Base-by-base conservation (phyloP, 2,888 invertebrate species). In the Erebia aethiops region DNA sequence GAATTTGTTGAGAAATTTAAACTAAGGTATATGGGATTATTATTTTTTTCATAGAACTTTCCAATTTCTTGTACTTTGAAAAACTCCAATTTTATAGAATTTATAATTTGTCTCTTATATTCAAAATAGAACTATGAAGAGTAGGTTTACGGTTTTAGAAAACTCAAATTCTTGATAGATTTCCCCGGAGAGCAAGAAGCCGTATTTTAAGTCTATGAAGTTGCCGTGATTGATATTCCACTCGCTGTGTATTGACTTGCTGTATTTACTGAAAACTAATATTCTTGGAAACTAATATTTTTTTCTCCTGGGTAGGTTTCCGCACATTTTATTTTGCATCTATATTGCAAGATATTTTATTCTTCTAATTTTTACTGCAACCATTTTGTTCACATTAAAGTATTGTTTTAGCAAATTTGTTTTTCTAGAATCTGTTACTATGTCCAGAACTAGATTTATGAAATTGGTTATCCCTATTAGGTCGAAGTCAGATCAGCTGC, bases 401-500 rank as follows among this genome's bases (percentile, higher is more conserved):
- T 52, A 9, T 52, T 52, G 35, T 35, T 35, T 35, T 51, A 51
- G 3, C n/a, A 52, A n/a, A 16, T 51, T n/a, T 52, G 2, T n/a
- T 13, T 7, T 57, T 57, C 21, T 11, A 14, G 13, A 21, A 26
- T 60, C 0, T 5, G 18, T 46, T 35, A 35, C 35, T 1, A 18
- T 4, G 8, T 43, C 11, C 41, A 43, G 11, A 61, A 18, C 43
- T 61, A 1, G 61, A 43, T 61, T 35, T 46, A 16, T 16, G 4
- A 35, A 64, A 52, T 54, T 65, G 21, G 54, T 62, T 49, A 49
- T 21, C 18, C 54, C 16, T 41, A 54, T 18, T 51, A 16, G 16
- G 56, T 4, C 43, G 18, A 41, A 65, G 7, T 52, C 8, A 41
- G 43, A 73, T 80, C 80, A 79, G 79, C 80, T 79, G 78, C 75